Base-by-base conservation (phyloP, 2,797 vertebrate species). In the Labeo calbasu region DNA sequence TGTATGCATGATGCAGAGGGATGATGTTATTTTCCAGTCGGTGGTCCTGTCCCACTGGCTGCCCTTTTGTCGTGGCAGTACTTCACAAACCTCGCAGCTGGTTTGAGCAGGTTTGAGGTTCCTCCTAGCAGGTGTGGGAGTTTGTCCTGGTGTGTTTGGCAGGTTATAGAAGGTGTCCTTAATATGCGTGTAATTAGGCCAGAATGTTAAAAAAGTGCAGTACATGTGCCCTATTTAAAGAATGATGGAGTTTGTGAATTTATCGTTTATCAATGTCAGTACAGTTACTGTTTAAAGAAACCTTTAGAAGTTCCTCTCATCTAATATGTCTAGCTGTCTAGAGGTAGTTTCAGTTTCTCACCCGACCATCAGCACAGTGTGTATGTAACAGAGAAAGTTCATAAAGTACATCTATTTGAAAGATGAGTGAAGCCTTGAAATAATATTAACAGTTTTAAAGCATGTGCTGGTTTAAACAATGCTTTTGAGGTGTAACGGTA, bases 401-500 rank as follows among this genome's bases (percentile, higher is more conserved):
- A 1, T 63, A 21, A 59, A 59, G n/a, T 12, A 23, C 21, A 23
- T 11, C 57, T 36, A 5, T 63, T 28, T 28, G 28, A 25, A 63
- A 65, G 13, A 65, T 36, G 61, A 65, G 14, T 28, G 25, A 63
- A 28, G 14, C 2, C 14, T 17, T 63, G 13, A 63, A 65, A 65
- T 32, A 65, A 32, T 32, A 17, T 65, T 15, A 65, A 63, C 61
- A 28, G 14, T 65, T 65, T 32, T 32, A 63, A 15, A 63, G 25
- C 17, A 43, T 17, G 21, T 28, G 25, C 13, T 63, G 17, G n/a
- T 46, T 61, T 77, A 17, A 85, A 73, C 46, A 82, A 65, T 77
- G 75, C 65, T 73, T 55, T 32, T 59, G 80, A 65, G 48, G 81
- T 76, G 28, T 85, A 85, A 83, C 68, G 11, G 46, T 85, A 70